phyloP scores from a whole-genome alignment of 2,113 vertebrate genomes.

The Pipa parva region DNA sequence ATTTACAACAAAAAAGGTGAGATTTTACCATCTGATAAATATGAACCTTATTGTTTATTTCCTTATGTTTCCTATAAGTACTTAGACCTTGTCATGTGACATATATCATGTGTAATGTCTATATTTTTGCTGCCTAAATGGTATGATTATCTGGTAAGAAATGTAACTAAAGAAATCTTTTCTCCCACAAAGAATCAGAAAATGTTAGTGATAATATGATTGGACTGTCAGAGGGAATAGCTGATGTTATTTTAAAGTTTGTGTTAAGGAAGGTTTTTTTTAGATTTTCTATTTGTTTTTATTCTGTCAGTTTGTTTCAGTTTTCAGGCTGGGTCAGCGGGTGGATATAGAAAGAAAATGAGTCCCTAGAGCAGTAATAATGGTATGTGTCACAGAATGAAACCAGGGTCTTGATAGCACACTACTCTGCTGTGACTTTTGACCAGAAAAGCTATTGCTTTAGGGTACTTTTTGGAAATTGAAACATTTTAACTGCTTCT shows the following conservation, averaged over 20 bases:
- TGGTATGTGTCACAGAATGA: constrained; percentile 63
- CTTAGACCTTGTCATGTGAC: no score
- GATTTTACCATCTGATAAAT: no score
- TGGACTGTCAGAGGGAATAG: constrained; percentile 56
- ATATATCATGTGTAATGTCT: constrained; percentile 55
- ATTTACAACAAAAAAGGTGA: no score
- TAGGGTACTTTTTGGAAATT: constrained; percentile 24
- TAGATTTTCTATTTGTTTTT: constrained; percentile 25
- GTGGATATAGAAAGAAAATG: constrained; percentile 59
- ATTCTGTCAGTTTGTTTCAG: constrained; percentile 52
- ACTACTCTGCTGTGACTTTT: constrained; percentile 54
- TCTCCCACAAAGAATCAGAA: constrained; percentile 43
- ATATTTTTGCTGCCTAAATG: constrained; percentile 58
- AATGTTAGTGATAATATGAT: constrained; percentile 52
- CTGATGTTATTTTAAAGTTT: constrained; percentile 47
- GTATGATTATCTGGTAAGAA: constrained; percentile 57
- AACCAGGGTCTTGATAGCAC: constrained; percentile 62
- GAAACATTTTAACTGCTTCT: constrained; percentile 49
- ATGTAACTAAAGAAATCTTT: constrained; percentile 65
- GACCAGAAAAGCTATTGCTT: constrained; percentile 53
- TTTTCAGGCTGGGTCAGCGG: constrained; percentile 60
- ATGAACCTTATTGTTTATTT: no score
- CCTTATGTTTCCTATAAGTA: no score
- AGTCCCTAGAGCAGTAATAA: constrained; percentile 64
- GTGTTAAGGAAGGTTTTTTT: constrained; percentile 11